Base-by-base conservation (phyloP, 2,888 invertebrate species). In the Tupiocoris notatus region DNA sequence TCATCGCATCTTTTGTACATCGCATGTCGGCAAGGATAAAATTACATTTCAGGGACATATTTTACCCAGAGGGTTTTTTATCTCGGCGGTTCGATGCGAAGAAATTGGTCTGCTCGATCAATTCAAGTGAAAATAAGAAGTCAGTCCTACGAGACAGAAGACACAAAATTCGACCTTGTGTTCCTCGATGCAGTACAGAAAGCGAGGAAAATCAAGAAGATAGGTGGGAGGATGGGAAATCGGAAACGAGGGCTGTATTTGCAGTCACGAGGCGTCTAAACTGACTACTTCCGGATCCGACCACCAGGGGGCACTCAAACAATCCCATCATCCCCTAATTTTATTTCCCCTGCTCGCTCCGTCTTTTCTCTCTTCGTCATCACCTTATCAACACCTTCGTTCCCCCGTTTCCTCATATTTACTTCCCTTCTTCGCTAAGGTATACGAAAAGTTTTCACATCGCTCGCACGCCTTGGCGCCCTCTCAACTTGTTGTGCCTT, bases 181-280 rank as follows among this genome's bases (percentile, higher is more conserved):
- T 3, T 39, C 12, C 3, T 3, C 3, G 39, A 3, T 39, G 39
- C 6, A 39, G 39, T 39, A 3, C 6, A 39, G 39, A 39, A 39
- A 3, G 12, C 39, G 6, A 39, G 39, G 39, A 39, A 39, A 39
- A 39, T 39, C 54, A 56, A 56, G 24, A 71, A n/a, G 61, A 71
- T 20, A 16, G 71, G 24, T 23, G 7, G 2, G 54, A 54, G 22
- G 7, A 12, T 23, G 1, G 6, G 65, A 1, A 56, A 22, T 21
- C 17, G 9, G 58, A 18, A 62, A n/a, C 20, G 64, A 54, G 64
- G 64, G 64, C 17, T n/a, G 75, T 66, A 75, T 75, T 75, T 75
- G 75, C 75, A 75, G 75, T 75, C 75, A 75, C 75, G 24, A 58
- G 65, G 65, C 75, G 75, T 75, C 65, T 75, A 64, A 75, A 75